Base-by-base conservation (phyloP, 1,140 invertebrate species). In the Apis florea region DNA sequence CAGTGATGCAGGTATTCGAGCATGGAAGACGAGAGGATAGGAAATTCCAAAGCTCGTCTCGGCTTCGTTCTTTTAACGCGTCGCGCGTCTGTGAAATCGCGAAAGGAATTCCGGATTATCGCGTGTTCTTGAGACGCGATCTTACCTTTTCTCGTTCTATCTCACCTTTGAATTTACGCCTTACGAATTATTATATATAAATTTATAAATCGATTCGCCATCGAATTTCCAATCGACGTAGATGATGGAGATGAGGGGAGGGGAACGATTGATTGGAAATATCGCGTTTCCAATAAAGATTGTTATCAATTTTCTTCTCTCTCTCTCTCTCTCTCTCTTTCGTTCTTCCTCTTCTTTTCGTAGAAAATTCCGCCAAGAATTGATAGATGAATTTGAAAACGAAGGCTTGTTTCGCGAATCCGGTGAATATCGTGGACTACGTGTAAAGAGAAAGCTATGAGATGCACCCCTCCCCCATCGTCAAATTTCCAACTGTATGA, bases 21-120 rank as follows among this genome's bases (percentile, higher is more conserved):
- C 59, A 26, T 56, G 24, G 40, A 49, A 71, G 61, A 71, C 79
- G 63, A 49, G 68, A 79, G 76, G 84, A 83, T 67, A 74, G 75
- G 82, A 86, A 86, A 86, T 86, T 86, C 84, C 83, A 40, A 24
- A 66, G 47, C 69, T 58, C 26, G 61, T 54, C 59, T 69, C 49
- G 17, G 68, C 64, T 79, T 70, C 69, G 68, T 82, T 71, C 31
- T 85, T 66, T 66, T 54, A 68, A 61, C 54, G 68, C 70, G 61
- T 82, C 84, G 70, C 79, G 70, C 53, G 66, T 47, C 61, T 85
- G 85, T 77, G 75, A 83, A 85, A 85, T 86, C 85, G 81, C 79
- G 70, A 71, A 70, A 49, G 74, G 69, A 83, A 77, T 64, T 83
- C 66, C 56, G 26, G 19, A 68, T 66, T 40, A 54, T 76, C 59